Conservation (phyloP, 2,888 invertebrate genomes). For the Lydus trimaculatus region DNA sequence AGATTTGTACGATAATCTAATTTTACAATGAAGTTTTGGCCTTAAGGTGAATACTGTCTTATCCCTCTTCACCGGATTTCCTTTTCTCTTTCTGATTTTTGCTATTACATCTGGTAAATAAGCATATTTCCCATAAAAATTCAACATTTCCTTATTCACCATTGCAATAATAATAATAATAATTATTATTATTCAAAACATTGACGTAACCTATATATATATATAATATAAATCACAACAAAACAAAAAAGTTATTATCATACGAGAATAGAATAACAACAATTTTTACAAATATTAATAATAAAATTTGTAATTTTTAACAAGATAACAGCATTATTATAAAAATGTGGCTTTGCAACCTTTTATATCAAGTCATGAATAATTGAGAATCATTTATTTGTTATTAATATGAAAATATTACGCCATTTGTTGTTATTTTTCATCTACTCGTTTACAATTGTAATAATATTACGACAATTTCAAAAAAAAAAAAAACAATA, state of each 20-base stretch:
- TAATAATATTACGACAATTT: too few species aligned
- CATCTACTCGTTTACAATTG: neutral
- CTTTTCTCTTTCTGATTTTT: neutral
- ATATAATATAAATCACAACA: neutral
- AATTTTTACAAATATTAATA: neutral
- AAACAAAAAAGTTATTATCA: neutral
- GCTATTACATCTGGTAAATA: neutral
- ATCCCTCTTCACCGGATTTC: neutral
- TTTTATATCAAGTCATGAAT: neutral
- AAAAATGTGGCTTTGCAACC: neutral
- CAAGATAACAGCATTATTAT: neutral
- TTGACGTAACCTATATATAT: neutral
- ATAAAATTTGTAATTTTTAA: neutral
- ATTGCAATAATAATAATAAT: neutral
- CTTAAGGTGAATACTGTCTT: neutral
- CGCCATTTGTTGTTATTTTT: neutral
- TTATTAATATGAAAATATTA: neutral
- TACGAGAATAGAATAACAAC: neutral
- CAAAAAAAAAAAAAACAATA: neutral
- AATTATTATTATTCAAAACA: neutral
- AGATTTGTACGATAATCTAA: conserved; percentile 20
- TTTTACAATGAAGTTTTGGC: conserved; percentile 5
- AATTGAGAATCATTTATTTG: neutral
- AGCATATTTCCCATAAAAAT: neutral
- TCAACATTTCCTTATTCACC: conserved; percentile 1